Conservation (phyloP, 2,113 vertebrate species). For the Sturnus vulgaris region DNA sequence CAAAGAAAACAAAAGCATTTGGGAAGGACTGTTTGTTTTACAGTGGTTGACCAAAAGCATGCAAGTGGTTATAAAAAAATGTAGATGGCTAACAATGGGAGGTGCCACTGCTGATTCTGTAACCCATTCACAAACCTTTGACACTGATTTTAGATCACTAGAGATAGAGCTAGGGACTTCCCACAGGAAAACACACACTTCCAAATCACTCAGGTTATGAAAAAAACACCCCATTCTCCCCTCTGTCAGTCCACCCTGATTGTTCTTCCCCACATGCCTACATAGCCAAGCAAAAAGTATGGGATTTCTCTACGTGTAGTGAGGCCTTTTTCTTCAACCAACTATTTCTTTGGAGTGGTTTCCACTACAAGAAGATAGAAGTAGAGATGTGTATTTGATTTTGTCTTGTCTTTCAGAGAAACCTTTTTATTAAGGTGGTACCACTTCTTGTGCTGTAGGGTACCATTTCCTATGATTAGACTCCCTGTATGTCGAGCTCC, state of each 20-base stretch:
- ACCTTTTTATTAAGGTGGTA: not conserved
- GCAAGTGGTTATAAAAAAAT: slow-evolving; percentile 79
- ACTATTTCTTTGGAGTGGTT: not conserved
- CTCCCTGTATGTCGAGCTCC: not conserved
- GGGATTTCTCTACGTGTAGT: not conserved
- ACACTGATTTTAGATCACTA: slow-evolving; percentile 39
- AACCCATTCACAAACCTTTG: slow-evolving; percentile 74
- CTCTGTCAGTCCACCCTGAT: not conserved
- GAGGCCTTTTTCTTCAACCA: not conserved
- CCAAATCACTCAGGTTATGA: not conserved
- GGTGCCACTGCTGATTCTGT: slow-evolving; percentile 71
- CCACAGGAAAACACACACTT: not conserved
- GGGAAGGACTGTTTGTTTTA: slow-evolving; percentile 83
- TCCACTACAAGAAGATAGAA: not conserved
- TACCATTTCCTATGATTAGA: not conserved
- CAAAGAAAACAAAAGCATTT: slow-evolving; percentile 83
- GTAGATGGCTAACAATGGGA: slow-evolving; percentile 75
- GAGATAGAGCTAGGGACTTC: slow-evolving; percentile 29
- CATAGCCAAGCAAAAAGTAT: not conserved
- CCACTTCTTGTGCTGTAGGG: not conserved
- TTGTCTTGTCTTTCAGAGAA: not conserved
- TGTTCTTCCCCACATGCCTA: not conserved
- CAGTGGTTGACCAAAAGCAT: slow-evolving; percentile 84
- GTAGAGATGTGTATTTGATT: not conserved
- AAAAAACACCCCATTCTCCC: not conserved